phyloP scores from a whole-genome alignment of 1,140 invertebrate genomes.

The Atta texana region DNA sequence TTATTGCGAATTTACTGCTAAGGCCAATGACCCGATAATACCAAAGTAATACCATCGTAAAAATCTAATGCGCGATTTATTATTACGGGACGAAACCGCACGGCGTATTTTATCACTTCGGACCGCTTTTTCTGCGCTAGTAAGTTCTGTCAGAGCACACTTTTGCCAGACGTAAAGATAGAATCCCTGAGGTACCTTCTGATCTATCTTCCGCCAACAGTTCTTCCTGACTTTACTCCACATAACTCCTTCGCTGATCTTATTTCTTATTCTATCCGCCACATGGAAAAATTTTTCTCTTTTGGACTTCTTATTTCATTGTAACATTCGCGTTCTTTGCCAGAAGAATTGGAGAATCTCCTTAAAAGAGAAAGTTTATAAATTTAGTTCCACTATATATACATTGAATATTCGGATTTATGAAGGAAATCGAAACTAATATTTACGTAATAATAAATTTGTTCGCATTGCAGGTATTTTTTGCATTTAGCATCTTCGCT shows the following conservation, averaged over 20 bases:
- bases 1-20: conserved; percentile 7
- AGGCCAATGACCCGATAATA: conserved; percentile 32
- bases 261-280: conserved; percentile 68
- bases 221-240: conserved; percentile 42
- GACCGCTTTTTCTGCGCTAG: background rate
- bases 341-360: background rate
- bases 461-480: no score
- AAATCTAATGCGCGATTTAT: conserved; percentile 56
- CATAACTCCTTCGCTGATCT: conserved; percentile 35
- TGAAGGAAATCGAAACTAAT: background rate
- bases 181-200: conserved; percentile 71
- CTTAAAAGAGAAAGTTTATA: background rate
- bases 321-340: conserved; percentile 15
- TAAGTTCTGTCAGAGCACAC: conserved; percentile 22
- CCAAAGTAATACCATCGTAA: conserved; percentile 25
- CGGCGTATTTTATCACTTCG: conserved; percentile 32
- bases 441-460: background rate
- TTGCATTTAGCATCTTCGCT: no score
- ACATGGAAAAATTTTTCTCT: conserved; percentile 56
- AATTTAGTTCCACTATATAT: background rate
- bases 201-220: conserved; percentile 70
- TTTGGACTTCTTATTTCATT: conserved; percentile 33
- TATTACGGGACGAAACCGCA: conserved; percentile 7
- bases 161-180: conserved; percentile 41
- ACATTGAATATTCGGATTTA: background rate